Evolutionary conservation across 2,888 invertebrate genomes (phyloP).

Genomic region (Danaus chrysippus): DNA sequence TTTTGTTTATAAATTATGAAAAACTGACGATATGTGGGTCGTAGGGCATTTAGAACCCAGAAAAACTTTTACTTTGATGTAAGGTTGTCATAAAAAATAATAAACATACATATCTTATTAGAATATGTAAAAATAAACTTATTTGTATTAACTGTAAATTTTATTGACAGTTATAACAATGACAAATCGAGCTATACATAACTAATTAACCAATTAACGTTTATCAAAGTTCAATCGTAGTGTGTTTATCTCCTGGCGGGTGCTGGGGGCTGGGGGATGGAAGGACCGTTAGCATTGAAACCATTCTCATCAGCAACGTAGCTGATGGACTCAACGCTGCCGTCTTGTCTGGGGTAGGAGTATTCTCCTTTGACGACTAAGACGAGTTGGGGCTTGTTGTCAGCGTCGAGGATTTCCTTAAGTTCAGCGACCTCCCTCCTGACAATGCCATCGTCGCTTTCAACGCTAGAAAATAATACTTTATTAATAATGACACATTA

Average conservation of each 20-base stretch:
- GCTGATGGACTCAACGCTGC: slow-evolving; percentile 67
- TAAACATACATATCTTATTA: too few species aligned
- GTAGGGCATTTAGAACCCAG: too few species aligned
- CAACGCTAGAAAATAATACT: slow-evolving; percentile 51
- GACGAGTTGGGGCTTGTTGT: slow-evolving; percentile 76
- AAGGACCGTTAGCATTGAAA: slow-evolving; percentile 80
- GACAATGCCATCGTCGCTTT: slow-evolving; percentile 77
- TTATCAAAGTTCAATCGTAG: background rate
- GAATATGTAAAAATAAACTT: too few species aligned
- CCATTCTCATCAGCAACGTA: slow-evolving; percentile 82
- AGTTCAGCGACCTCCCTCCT: slow-evolving; percentile 71
- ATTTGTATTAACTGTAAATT: too few species aligned
- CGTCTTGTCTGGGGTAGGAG: slow-evolving; percentile 77
- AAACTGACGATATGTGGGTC: too few species aligned
- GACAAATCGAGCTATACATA: background rate
- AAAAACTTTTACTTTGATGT: too few species aligned
- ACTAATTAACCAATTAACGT: background rate
- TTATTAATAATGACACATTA: background rate
- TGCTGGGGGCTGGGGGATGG: slow-evolving; percentile 73
- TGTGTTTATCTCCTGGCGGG: slow-evolving; percentile 34
- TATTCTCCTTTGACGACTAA: slow-evolving; percentile 80
- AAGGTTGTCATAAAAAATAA: too few species aligned
- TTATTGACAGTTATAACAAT: too few species aligned
- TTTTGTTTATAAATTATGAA: too few species aligned
- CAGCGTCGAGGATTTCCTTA: slow-evolving; percentile 67